These are phyloP conservation scores for Pyrrhia umbra DNA, from an alignment of 2,888 invertebrate species.

Conservation along the genomic window DNA sequence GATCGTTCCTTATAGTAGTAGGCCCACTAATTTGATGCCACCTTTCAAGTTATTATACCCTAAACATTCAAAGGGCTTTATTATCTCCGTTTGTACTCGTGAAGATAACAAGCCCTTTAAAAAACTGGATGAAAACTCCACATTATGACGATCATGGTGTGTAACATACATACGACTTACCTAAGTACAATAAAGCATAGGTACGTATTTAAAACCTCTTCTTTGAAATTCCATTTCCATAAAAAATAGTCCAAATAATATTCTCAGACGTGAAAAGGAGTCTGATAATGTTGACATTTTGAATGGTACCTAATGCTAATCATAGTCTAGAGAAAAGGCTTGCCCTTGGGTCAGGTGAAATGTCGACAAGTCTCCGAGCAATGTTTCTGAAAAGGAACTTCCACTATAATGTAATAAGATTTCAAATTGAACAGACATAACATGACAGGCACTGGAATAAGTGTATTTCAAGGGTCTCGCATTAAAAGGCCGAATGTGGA, in stretches of 20 bases:
- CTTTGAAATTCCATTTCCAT: not conserved
- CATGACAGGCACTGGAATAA: not conserved
- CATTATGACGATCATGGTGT: too few relatives aligned
- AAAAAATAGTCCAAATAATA: not conserved
- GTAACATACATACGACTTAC: not conserved
- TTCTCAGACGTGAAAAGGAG: not conserved
- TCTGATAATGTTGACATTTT: not conserved
- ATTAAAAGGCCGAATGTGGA: slow-evolving; percentile 1
- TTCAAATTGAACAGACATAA: not conserved
- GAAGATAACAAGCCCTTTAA: too few relatives aligned
- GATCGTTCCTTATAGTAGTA: too few relatives aligned
- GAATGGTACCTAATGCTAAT: not conserved
- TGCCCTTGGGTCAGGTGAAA: not conserved
- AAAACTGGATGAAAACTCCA: too few relatives aligned
- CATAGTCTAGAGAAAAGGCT: not conserved
- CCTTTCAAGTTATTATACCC: too few relatives aligned
- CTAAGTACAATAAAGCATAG: not conserved
- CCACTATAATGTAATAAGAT: not conserved
- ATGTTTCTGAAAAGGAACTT: not conserved
- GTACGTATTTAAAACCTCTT: not conserved
- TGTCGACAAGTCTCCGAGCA: not conserved
- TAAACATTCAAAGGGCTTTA: too few relatives aligned
- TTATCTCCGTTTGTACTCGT: too few relatives aligned
- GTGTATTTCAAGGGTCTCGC: not conserved
- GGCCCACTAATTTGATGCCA: too few relatives aligned